phyloP scores from a whole-genome alignment of 2,113 vertebrate species.

The Labeo catla region DNA sequence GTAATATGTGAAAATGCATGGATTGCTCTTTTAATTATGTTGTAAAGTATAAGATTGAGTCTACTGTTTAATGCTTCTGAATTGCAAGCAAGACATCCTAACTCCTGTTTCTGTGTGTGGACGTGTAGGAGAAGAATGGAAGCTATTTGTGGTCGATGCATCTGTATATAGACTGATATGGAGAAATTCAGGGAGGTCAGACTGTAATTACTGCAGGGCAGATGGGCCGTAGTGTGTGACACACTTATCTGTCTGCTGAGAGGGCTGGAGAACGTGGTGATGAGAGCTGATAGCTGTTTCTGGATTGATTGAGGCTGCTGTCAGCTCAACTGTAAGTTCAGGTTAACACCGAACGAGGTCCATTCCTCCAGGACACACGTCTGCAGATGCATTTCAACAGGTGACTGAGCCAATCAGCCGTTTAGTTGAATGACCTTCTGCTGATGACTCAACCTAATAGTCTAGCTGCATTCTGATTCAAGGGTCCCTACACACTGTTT shows the following conservation, averaged over 20 bases:
- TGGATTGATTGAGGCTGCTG: conserved; percentile 52
- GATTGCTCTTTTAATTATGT: background rate
- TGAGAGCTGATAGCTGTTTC: conserved; percentile 24
- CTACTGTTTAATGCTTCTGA: background rate
- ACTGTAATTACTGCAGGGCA: conserved; percentile 39
- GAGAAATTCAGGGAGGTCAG: conserved; percentile 46
- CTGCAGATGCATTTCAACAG: conserved; percentile 13
- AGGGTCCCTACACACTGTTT: background rate
- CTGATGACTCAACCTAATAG: background rate
- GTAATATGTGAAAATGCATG: background rate
- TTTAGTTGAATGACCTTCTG: background rate
- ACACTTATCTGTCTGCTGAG: conserved; percentile 44
- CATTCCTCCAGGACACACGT: conserved; percentile 37
- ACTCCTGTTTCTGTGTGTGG: background rate
- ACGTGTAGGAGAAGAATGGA: conserved; percentile 20
- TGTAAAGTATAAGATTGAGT: no score
- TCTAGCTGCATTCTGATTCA: background rate
- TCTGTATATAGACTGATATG: conserved; percentile 39
- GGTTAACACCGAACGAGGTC: conserved; percentile 50
- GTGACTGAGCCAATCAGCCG: background rate
- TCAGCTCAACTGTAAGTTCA: conserved; percentile 66
- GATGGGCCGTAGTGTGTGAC: background rate
- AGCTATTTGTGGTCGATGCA: conserved; percentile 36
- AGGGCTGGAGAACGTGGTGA: conserved; percentile 3
- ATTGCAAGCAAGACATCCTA: background rate